Evolutionary conservation across 2,113 vertebrate genomes (phyloP), one percentile per base, ranked within the genome.

Genomic region (Pleuronectes platessa): DNA sequence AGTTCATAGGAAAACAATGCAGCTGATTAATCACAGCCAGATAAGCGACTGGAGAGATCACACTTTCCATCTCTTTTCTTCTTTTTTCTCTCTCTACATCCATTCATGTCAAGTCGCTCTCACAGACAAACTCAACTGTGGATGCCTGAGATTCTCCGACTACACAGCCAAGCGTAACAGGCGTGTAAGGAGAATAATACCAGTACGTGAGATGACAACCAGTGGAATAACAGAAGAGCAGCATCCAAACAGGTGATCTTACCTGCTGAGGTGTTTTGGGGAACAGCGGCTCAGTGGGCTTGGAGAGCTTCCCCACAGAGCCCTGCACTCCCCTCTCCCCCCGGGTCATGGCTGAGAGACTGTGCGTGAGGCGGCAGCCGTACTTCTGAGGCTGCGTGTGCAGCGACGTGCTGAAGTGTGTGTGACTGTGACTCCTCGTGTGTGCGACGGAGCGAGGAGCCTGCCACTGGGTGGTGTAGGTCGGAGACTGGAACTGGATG

Each of bases 181-280:
- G 26, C 2, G 1, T n/a, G 37, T 26, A n/a, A 37, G 42, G 21
- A 10, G 1, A 71, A 14, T 5, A 21, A 2, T 0, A 20, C 0
- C 3, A n/a, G 21, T 14, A 53, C 40, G 0, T 8, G 14, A 61
- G 53, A 72, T 15, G 15, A 45, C 55, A 54, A 47, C 55, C 53
- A 42, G 17, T 40, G 26, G 2, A 51, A n/a, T 11, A 68, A 37
- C 1, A 78, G n/a, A 72, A 26, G n/a, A 20, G 51, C 61, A 70
- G 23, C 15, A 71, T 0, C 26, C 9, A 14, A 79, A 24, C 26
- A 65, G 26, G 45, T n/a, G 60, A 1, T 11, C 89, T 87, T 92
- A 95, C 95, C 94, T 95, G 93, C 42, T 88, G 83, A 20, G 91
- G 78, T 3, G 85, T 53, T 83, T 95, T 95, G 64, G 83, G 88